Base-by-base conservation (phyloP, 2,113 vertebrate species). In the Ptilorrhoa leucosticta region DNA sequence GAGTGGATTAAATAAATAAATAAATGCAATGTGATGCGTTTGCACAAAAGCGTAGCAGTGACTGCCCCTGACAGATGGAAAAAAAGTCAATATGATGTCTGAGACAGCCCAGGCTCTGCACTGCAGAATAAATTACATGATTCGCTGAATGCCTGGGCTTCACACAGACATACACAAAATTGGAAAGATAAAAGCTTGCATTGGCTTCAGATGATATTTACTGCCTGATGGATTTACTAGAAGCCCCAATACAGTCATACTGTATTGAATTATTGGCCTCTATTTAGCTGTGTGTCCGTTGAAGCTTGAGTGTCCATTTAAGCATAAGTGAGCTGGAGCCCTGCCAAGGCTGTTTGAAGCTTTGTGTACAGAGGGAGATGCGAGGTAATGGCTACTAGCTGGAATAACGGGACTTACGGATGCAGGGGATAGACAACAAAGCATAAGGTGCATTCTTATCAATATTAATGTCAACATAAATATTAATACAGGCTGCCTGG, bases 151-250 rank as follows among this genome's bases (percentile, higher is more conserved):
- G 97, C 97, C 93, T 96, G 92, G 97, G 97, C 96, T 98, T 98
- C 87, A 85, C 97, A 98, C 94, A 98, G 97, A 98, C 97, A 95
- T 97, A 98, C 96, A 98, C 97, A 98, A 98, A 98, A 98, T 97
- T 98, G 98, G 98, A 98, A 98, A 98, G 98, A 98, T 98, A 98
- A 98, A 98, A 98, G 98, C 98, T 98, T 98, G 97, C 97, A 97
- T 98, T 98, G 98, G 98, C 97, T 98, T 98, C 97, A 98, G 98
- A 98, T 98, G 98, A 98, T 98, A 98, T 98, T 98, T 98, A 98
- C 98, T 98, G 97, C 98, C 98, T 98, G 98, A 98, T 98, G 98
- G 98, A 98, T 98, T 98, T 98, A 98, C 98, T 98, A 98, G 98
- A 97, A 98, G 97, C 97, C 97, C 96, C 97, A 90, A 97, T 98